These are phyloP conservation scores for Barnardius zonarius DNA, from an alignment of 2,113 vertebrate genomes.

Conservation along the genomic window DNA sequence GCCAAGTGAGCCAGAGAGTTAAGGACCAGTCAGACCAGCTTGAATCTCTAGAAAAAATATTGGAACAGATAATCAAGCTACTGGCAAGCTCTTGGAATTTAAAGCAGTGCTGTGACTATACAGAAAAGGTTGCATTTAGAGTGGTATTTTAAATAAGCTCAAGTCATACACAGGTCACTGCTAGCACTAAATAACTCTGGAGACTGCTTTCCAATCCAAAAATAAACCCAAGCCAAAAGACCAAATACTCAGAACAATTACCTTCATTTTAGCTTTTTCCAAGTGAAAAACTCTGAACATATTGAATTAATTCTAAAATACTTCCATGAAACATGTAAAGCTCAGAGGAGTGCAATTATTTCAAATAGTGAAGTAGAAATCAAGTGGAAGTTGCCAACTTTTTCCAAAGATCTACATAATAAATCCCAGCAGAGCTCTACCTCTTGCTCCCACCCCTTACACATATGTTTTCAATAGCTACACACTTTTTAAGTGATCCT, in stretches of 20 bases:
- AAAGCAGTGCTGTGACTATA: not conserved
- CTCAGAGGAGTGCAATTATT: not conserved
- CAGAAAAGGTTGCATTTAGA: not conserved
- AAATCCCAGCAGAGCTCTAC: not conserved
- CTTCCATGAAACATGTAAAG: not conserved
- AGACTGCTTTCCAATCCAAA: not conserved
- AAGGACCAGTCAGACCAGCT: not conserved
- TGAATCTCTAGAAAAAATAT: not conserved
- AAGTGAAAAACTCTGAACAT: not conserved
- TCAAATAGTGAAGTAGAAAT: not conserved
- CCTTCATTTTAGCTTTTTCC: constrained; percentile 9
- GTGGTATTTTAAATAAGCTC: constrained; percentile 21
- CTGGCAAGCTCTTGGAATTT: not conserved
- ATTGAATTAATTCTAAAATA: not conserved
- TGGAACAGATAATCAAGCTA: not conserved
- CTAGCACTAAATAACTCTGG: not conserved
- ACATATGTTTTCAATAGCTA: not conserved
- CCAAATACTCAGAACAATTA: constrained; percentile 23
- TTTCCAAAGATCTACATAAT: not conserved
- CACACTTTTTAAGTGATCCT: not conserved
- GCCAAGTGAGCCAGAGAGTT: not conserved
- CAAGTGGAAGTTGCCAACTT: not conserved
- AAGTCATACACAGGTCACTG: not conserved
- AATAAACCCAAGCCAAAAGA: not conserved
- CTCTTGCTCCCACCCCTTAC: not conserved